Evolutionary conservation across 2,888 invertebrate species (phyloP).

Genomic region (Nephrotoma guestfalica): DNA sequence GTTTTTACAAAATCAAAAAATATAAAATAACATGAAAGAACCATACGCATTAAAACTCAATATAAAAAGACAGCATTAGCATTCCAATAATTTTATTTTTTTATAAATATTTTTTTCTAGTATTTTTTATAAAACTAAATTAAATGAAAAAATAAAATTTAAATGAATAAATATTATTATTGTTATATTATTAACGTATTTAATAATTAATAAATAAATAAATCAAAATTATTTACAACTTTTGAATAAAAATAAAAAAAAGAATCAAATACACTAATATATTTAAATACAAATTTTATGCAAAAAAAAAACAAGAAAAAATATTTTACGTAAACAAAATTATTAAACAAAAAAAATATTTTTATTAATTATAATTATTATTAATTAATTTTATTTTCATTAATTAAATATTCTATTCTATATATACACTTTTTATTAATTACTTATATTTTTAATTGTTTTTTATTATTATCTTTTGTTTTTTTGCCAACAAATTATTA

Average conservation of each 20-base stretch:
- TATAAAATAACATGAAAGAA: neutral
- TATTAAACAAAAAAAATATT: constrained; percentile 24
- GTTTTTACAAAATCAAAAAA: neutral
- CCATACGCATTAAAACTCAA: neutral
- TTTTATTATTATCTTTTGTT: constrained; percentile 11
- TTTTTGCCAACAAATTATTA: constrained; percentile 13
- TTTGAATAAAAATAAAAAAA: neutral
- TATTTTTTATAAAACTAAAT: neutral
- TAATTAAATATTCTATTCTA: constrained; percentile 11
- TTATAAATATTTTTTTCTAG: neutral
- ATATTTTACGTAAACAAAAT: neutral
- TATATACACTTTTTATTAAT: constrained; percentile 31
- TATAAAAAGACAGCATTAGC: constrained; percentile 3
- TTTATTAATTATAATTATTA: constrained; percentile 29
- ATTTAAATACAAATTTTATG: constrained; percentile 10
- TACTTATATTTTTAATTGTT: constrained; percentile 25
- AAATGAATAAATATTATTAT: neutral
- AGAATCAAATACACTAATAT: constrained; percentile 2
- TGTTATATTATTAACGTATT: neutral
- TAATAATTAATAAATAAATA: constrained; percentile 6
- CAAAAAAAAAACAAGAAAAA: constrained; percentile 15
- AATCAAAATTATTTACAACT: constrained; percentile 6
- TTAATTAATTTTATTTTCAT: constrained; percentile 16
- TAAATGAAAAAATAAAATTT: neutral
- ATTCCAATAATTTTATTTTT: constrained; percentile 3